Evolutionary conservation across 2,113 vertebrate species (phyloP).

Genomic region (Boleophthalmus pectinirostris): DNA sequence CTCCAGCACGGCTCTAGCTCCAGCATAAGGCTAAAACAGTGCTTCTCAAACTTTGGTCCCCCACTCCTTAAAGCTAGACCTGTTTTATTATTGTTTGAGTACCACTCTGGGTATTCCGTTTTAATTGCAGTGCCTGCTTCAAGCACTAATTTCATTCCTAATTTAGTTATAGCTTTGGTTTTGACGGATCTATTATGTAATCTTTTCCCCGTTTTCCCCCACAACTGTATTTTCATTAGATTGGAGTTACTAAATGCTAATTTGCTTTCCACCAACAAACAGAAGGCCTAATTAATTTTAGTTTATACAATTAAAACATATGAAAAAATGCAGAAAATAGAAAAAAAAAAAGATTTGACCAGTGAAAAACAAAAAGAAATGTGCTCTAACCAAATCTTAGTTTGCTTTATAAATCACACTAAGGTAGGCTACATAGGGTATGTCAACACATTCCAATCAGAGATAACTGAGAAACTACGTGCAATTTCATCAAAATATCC

Average conservation of each 20-base stretch:
- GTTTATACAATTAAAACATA: not conserved
- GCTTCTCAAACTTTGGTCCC: not conserved
- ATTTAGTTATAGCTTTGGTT: no score
- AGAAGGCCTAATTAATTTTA: no score
- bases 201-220: not conserved
- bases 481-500: not conserved
- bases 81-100: not conserved
- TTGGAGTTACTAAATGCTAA: no score
- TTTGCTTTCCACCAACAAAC: no score
- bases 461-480: conserved; percentile 16
- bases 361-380: not conserved
- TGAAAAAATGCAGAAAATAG: not conserved
- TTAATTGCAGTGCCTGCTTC: not conserved
- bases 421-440: conserved; percentile 11
- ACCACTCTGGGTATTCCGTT: not conserved
- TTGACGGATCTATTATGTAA: not conserved
- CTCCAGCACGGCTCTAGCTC: conserved; percentile 31
- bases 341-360: not conserved
- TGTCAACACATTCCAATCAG: conserved; percentile 31
- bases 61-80: not conserved
- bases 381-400: not conserved
- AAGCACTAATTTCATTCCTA: not conserved
- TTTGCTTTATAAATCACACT: conserved; percentile 2
- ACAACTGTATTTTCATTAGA: no score
- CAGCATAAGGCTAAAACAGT: conserved; percentile 21